Conservation (phyloP, 2,113 vertebrate genomes). For the Lonchura striata region DNA sequence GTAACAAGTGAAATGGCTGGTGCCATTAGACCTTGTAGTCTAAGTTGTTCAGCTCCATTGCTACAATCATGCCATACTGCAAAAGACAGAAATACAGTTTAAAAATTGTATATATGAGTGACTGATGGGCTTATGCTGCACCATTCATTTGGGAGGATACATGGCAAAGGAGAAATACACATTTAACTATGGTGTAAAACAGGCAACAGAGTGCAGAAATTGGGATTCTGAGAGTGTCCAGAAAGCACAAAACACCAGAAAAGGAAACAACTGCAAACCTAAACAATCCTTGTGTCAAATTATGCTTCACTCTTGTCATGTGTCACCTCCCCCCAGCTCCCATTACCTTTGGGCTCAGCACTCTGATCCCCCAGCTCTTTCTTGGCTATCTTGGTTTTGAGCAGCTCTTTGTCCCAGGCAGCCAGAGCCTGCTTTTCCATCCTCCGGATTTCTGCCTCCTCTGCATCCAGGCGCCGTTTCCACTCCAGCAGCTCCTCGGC, state of each 20-base stretch:
- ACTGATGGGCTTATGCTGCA: background rate
- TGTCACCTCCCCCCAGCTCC: background rate
- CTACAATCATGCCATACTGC: background rate
- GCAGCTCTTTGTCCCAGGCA: conserved; percentile 84
- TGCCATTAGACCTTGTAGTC: background rate
- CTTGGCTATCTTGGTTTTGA: conserved; percentile 70
- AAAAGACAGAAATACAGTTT: background rate
- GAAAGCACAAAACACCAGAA: background rate
- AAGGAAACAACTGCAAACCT: background rate
- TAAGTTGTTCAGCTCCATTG: background rate
- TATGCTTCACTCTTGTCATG: background rate
- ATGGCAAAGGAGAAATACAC: background rate
- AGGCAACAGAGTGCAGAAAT: background rate
- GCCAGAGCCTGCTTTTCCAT: conserved; percentile 93
- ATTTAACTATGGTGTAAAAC: background rate
- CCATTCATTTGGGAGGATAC: background rate
- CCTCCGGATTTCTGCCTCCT: conserved; percentile 86
- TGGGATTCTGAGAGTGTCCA: background rate
- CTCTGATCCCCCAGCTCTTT: conserved; percentile 71
- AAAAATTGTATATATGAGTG: background rate
- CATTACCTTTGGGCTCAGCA: conserved; percentile 74
- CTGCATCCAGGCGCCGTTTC: conserved; percentile 88
- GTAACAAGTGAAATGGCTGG: background rate
- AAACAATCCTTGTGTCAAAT: background rate
- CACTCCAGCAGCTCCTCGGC: conserved; percentile 92